Conservation (phyloP, 2,113 vertebrate genomes). For the Ammodytes marinus region DNA sequence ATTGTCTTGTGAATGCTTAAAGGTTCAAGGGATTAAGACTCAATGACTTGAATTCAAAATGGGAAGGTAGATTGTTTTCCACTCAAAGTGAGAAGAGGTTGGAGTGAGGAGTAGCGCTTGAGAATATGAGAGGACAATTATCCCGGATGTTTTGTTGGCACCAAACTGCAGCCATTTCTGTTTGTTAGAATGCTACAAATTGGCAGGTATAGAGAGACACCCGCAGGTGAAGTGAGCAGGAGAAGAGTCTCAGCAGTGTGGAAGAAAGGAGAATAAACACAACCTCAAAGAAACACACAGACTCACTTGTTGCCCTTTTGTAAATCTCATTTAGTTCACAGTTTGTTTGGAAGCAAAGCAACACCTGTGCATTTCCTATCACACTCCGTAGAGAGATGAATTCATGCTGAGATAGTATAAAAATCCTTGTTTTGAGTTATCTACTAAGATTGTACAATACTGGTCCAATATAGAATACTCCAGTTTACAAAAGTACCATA, state of each 20-base stretch:
- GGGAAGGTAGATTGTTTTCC: not conserved
- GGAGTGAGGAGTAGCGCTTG: constrained; percentile 23
- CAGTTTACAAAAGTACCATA: not conserved
- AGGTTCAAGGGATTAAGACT: not conserved
- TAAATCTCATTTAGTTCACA: constrained; percentile 14
- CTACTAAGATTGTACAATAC: not conserved
- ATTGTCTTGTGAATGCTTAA: not conserved
- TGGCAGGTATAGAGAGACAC: constrained; percentile 17
- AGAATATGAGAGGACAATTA: constrained; percentile 36
- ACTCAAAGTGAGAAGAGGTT: constrained; percentile 1
- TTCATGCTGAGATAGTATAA: not conserved
- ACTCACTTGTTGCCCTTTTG: not conserved
- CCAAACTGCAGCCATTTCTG: constrained; percentile 31
- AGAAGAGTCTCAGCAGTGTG: not conserved
- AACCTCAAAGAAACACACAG: not conserved
- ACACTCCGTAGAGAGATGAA: not conserved
- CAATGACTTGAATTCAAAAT: not conserved
- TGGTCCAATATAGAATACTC: not conserved
- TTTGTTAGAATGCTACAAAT: constrained; percentile 50
- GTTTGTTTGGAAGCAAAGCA: not conserved
- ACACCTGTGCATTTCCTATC: not conserved
- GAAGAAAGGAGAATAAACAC: constrained; percentile 14
- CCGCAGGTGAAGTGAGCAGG: constrained; percentile 28
- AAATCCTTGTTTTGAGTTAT: not conserved
- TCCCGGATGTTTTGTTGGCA: constrained; percentile 35